Percentiles rank a stretch among this genome's conserved stretches.
phyloP scores from a whole-genome alignment of 2,113 vertebrate species.

The Cariama cristata region DNA sequence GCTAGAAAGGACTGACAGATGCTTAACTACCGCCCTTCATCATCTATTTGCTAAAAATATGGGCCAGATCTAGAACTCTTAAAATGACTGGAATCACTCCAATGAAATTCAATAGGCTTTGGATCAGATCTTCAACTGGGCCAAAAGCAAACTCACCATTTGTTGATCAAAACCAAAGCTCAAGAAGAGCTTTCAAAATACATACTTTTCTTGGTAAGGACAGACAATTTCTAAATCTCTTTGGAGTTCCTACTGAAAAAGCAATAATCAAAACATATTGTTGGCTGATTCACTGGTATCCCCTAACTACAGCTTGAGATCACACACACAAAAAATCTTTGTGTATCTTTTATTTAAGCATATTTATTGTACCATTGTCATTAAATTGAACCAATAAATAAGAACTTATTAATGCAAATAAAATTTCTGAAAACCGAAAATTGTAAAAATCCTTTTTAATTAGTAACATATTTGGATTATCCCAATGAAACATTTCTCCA shows the following conservation, averaged over 20 bases:
- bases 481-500: neutral
- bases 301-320: neutral
- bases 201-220: neutral
- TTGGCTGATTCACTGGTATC: neutral
- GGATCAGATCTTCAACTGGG: neutral
- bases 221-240: neutral
- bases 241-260: neutral
- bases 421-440: neutral
- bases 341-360: neutral
- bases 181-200: neutral
- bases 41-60: neutral
- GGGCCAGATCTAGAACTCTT: neutral
- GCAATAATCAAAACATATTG: neutral
- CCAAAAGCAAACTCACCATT: neutral
- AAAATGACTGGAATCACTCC: neutral
- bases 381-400: neutral
- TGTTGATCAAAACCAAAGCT: neutral
- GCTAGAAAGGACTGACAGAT: slow-evolving; percentile 17
- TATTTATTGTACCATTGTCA: neutral
- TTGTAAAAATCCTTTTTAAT: neutral
- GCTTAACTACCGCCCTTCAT: neutral
- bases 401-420: neutral
- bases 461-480: neutral
- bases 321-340: neutral
- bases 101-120: neutral